Conservation (phyloP, 2,888 invertebrate species). For the Eumacrocentrus americanus region DNA sequence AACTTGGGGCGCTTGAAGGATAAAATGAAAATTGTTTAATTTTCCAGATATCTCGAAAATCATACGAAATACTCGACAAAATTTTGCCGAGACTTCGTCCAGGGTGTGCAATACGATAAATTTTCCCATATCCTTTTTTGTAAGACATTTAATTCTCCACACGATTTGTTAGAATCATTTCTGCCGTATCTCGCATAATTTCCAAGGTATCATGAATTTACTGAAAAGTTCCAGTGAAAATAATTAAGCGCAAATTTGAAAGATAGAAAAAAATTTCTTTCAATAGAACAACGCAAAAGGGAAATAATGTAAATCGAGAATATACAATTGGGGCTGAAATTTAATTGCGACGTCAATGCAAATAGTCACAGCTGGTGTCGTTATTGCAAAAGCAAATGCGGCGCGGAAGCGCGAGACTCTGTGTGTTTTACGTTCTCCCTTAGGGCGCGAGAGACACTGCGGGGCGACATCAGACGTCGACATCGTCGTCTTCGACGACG, state of each 20-base stretch:
- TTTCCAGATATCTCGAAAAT: too few species aligned
- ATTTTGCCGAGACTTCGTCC: too few species aligned
- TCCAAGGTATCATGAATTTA: too few species aligned
- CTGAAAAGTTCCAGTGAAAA: too few species aligned
- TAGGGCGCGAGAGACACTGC: neutral
- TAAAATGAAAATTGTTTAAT: too few species aligned
- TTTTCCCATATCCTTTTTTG: too few species aligned
- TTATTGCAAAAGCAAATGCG: conserved; percentile 20
- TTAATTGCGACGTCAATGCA: conserved; percentile 23
- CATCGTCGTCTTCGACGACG: conserved; percentile 12
- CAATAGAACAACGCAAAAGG: neutral
- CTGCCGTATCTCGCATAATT: too few species aligned
- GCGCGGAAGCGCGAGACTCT: conserved; percentile 4
- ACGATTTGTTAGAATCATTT: too few species aligned
- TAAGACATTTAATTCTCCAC: too few species aligned
- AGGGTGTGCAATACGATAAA: too few species aligned
- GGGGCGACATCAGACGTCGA: conserved; percentile 12
- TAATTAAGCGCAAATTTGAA: neutral
- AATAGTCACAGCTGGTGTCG: conserved; percentile 18
- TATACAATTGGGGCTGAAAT: conserved; percentile 14
- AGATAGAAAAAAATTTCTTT: neutral
- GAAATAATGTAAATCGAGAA: neutral
- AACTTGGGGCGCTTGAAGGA: too few species aligned
- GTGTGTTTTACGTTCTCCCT: conserved; percentile 29
- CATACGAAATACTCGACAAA: too few species aligned